Evolutionary conservation across 1,140 invertebrate genomes (phyloP), one percentile per base, ranked within the genome.

Genomic region (Drosophila sturtevanti): DNA sequence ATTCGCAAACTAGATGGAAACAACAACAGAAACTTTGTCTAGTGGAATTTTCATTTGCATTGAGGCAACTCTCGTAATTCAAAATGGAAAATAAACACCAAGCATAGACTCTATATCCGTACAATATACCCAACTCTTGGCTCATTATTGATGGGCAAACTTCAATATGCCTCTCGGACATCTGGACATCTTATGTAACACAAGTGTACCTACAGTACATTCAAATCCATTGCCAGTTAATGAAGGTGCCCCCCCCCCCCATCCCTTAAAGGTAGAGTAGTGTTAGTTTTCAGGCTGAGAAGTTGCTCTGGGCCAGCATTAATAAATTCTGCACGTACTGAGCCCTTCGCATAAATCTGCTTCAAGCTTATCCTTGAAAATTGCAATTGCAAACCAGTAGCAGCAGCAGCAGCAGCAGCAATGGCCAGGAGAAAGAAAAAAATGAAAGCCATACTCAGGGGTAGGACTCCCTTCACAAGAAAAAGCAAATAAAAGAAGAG

Each of bases 331-430:
- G 79, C 84, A 89, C 84, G 79, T 89, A 89, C 79, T 89, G 84
- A 82, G 84, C 77, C 84, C 68, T 65, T 69, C 73, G 71, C 90
- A 90, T 90, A 90, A 90, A 90, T 90, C 86, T 86, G 86, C 79
- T 90, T 90, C 81, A 85, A 90, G 81, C 81, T 75, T 90, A 90
- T 90, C 87, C 86, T 90, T 90, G 86, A 90, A 86, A 90, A 90
- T 90, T 90, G 86, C 86, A 90, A 87, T 90, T 79, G 87, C 79
- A 89, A 69, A 89, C 77, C 77, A 86, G 60, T 51, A 67, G 59
- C 52, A 35, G 38, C 24, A 24, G 24, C 2, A 24, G 24, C 24
- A 24, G 24, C 68, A 89, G 79, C 81, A 86, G 63, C 55, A 67
- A 60, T 44, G 35, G 41, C 35, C 69, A 80, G 58, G 44, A 66